These are phyloP conservation scores for Idris sp. DNA, from an alignment of 1,140 invertebrate genomes.

Conservation along the genomic window DNA sequence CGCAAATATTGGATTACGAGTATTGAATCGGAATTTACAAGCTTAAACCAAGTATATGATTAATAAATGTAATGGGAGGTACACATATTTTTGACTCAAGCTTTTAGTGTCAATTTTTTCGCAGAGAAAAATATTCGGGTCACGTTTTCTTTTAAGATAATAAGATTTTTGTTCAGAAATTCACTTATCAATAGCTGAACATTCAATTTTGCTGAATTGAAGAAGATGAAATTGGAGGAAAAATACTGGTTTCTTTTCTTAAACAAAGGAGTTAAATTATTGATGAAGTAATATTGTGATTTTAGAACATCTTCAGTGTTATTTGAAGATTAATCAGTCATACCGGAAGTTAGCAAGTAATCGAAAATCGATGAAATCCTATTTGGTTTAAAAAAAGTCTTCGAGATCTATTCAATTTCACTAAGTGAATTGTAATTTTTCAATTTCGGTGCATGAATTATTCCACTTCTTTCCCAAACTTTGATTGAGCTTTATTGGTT, in stretches of 20 bases:
- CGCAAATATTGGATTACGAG: slow-evolving; percentile 6
- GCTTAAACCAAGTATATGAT: slow-evolving; percentile 3
- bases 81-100: too few relatives aligned
- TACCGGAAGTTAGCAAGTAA: slow-evolving; percentile 28
- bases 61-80: neutral
- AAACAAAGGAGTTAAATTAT: too few relatives aligned
- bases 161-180: too few relatives aligned
- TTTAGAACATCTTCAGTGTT: slow-evolving; percentile 3
- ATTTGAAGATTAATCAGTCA: slow-evolving; percentile 47
- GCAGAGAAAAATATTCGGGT: too few relatives aligned
- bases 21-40: slow-evolving; percentile 5
- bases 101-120: neutral
- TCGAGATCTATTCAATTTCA: slow-evolving; percentile 41
- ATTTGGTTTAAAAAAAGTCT: slow-evolving; percentile 22
- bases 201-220: too few relatives aligned
- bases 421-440: slow-evolving; percentile 50
- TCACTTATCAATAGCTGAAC: too few relatives aligned
- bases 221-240: too few relatives aligned
- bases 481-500: slow-evolving; percentile 48
- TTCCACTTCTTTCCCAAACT: slow-evolving; percentile 13
- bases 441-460: slow-evolving; percentile 28
- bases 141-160: too few relatives aligned
- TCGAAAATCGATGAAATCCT: slow-evolving; percentile 44
- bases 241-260: too few relatives aligned
- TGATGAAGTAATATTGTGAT: too few relatives aligned